Base-by-base conservation (phyloP, 2,797 vertebrate species). In the Pangasius mekongensis region DNA sequence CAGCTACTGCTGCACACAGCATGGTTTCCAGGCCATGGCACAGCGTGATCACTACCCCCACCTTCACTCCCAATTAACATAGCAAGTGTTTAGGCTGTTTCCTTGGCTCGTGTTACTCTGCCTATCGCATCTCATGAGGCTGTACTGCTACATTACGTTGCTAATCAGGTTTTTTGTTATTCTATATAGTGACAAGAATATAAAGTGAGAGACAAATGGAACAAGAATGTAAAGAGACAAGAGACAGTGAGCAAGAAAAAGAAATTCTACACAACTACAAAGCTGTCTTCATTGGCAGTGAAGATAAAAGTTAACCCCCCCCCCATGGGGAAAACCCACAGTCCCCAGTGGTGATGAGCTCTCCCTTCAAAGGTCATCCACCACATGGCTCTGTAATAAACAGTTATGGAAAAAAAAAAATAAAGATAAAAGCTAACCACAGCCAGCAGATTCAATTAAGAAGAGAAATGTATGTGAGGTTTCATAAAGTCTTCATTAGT, bases 401-500 rank as follows among this genome's bases (percentile, higher is more conserved):
- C 88, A 89, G 89, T 89, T 86, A 88, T 86, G 85, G 85, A 39
- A 39, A 39, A 84, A 86, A 87, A 43, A 60, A 85, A 18, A 85
- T 43, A 88, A 86, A 91, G 87, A 90, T 91, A 88, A 91, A 91
- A 91, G 88, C 43, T 47, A 82, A 69, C 77, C 67, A 80, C 36
- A 67, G 71, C 56, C 84, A 89, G 89, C 87, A 84, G 86, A 88
- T 89, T 92, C 81, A 90, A 90, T 92, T 92, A 90, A 64, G 88
- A 88, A 88, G 78, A 89, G 73, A 89, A 90, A 89, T 87, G 78
- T 88, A 89, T 87, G 87, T 87, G 89, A 90, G 87, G 89, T 90
- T 90, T 88, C 88, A 91, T 92, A 83, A 89, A 87, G 78, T 88
- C 83, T 90, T 91, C 88, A 90, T 92, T 92, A 90, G 89, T 86